Base-by-base conservation (phyloP, 1,140 invertebrate species). In the Mamestra configurata region DNA sequence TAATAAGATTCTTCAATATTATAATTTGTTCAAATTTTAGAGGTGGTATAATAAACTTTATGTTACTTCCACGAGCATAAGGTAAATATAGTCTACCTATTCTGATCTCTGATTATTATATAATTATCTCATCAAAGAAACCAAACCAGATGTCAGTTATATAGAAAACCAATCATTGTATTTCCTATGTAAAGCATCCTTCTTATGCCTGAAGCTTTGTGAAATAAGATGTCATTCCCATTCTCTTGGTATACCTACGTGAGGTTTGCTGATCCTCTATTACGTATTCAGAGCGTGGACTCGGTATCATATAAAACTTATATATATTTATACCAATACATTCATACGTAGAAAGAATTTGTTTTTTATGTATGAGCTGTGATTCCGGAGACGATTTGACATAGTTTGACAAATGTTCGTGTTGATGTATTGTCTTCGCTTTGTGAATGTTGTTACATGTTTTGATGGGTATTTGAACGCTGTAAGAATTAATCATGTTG, bases 221-320 rank as follows among this genome's bases (percentile, higher is more conserved):
- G 53, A 43, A 73, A 73, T 59, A 57, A 73, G n/a, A 43, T 43
- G 71, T 73, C 71, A 57, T 73, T 43, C 55, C 71, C 53, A 73
- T 73, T 73, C 71, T 53, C 71, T 24, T 73, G 35, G 71, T 73
- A 57, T 20, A 31, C 27, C 57, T 15, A 73, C 71, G 53, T 57
- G 53, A 57, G 51, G 6, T 10, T 73, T 46, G 35, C 40, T 76
- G 37, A 61, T 76, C 57, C 55, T 20, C 49, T 24, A 64, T 75
- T 40, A 40, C 35, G 43, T 76, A 76, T 76, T 76, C 73, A 64
- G 24, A 40, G 24, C 55, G 27, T 40, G 51, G 31, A 27, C 57
- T 57, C 8, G n/a, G 37, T 40, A 57, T 49, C 73, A 64, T 64
- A 76, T 76, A 76, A 76, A 64, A 64, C 73, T 76, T 76, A 76